Conservation (phyloP, 2,113 vertebrate genomes). For the Microcebus ravelobensis region DNA sequence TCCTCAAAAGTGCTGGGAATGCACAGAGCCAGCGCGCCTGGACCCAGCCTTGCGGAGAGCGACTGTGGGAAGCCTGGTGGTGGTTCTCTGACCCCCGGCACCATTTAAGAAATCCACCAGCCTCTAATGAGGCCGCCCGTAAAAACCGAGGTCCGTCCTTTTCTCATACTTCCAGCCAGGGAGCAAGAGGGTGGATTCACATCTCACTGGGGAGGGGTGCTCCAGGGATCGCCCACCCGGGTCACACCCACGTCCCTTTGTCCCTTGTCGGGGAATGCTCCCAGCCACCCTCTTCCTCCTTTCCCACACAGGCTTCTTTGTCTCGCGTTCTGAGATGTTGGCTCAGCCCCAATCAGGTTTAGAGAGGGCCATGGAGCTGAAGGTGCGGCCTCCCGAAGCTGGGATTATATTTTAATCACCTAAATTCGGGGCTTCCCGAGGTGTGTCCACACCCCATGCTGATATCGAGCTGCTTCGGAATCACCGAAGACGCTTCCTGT, state of each 20-base stretch:
- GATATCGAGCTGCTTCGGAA: neutral
- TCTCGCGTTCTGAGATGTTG: neutral
- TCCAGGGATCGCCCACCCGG: neutral
- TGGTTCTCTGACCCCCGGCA: neutral
- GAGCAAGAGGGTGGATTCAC: neutral
- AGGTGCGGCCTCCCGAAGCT: neutral
- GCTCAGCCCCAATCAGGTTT: neutral
- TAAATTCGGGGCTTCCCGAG: neutral
- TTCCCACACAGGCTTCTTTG: neutral
- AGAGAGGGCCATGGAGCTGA: neutral
- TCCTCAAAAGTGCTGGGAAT: neutral
- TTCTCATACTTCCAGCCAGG: neutral
- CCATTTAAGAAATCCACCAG: neutral
- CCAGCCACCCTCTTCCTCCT: neutral
- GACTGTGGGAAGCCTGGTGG: neutral
- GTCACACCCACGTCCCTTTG: neutral
- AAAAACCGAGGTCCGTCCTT: neutral
- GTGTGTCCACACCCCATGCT: neutral
- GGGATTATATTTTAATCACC: neutral
- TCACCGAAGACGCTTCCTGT: neutral
- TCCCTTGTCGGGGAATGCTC: rapidly evolving
- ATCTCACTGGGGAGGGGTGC: neutral
- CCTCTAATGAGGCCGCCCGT: neutral
- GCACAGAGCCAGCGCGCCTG: neutral
- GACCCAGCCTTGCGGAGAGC: neutral